Evolutionary conservation across 1,140 invertebrate species (phyloP).

Genomic region (Chymomyza costata): DNA sequence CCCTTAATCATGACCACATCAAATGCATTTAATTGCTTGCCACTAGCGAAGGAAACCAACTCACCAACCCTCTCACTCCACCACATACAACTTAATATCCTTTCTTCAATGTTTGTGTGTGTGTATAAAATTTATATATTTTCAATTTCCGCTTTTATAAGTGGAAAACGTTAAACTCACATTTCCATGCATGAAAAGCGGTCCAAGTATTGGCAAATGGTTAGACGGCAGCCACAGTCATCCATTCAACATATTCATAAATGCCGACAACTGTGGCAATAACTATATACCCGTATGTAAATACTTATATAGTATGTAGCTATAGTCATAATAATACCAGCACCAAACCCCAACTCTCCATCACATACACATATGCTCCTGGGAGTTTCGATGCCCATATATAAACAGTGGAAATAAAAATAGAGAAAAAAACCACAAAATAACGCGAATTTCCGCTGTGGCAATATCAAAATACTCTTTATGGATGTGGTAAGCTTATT

Average conservation of each 20-base stretch:
- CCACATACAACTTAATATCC: slow-evolving; percentile 57
- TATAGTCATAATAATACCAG: too few species aligned
- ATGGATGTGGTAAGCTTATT: too few species aligned
- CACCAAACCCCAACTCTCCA: too few species aligned
- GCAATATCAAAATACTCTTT: too few species aligned
- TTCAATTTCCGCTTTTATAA: slow-evolving; percentile 66
- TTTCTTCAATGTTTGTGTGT: slow-evolving; percentile 18
- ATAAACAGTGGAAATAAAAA: too few species aligned
- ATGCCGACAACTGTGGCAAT: slow-evolving; percentile 23
- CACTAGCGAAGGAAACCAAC: slow-evolving; percentile 7
- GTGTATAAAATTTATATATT: slow-evolving; percentile 58
- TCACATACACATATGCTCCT: too few species aligned
- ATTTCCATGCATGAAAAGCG: slow-evolving; percentile 64
- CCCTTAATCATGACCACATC: slow-evolving; percentile 34
- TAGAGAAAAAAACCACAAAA: too few species aligned
- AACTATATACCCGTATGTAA: slow-evolving; percentile 32
- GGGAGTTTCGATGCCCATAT: too few species aligned
- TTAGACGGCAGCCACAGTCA: slow-evolving; percentile 24
- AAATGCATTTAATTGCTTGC: slow-evolving; percentile 13
- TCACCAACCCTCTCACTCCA: too few species aligned
- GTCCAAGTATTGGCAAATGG: slow-evolving; percentile 50
- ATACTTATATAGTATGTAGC: too few species aligned
- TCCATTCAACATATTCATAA: slow-evolving; percentile 33
- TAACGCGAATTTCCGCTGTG: too few species aligned
- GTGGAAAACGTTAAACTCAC: slow-evolving; percentile 31